Base-by-base conservation (phyloP, 2,888 invertebrate genomes). In the Hanleya hanleyi region DNA sequence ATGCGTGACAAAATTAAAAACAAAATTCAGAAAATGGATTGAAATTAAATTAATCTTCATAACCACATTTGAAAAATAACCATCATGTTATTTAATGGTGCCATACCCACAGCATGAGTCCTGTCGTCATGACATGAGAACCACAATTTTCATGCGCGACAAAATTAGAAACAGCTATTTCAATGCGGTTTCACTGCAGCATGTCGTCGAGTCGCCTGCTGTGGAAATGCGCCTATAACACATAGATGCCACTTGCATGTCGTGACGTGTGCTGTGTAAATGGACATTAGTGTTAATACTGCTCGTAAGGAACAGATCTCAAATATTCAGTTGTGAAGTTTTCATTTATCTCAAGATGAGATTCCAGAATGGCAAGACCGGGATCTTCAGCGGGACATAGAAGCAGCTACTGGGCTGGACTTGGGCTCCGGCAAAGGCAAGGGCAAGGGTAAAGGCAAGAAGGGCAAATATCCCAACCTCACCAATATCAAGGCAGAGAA, bases 291-390 rank as follows among this genome's bases (percentile, higher is more conserved):
- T 41, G n/a, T 15, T 41, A n/a, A n/a, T n/a, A n/a, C n/a, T n/a
- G n/a, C n/a, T n/a, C n/a, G n/a, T n/a, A n/a, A n/a, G n/a, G n/a
- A n/a, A n/a, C n/a, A n/a, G n/a, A n/a, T n/a, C n/a, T 5, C 47
- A 47, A 2, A 2, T 47, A 7, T 47, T 2, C 18, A 18, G 9
- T 41, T 12, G 9, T 37, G 41, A 3, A 5, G 12, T 41, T 1
- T 33, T 70, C 2, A 9, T 51, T 7, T 15, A 7, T 49, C 36
- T n/a, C 18, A 26, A 67, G 61, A 68, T 38, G 69, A 75, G 9
- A 35, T 76, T 4, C 77, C 82, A 18, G 92, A 92, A 41, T 93
- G 92, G 92, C 92, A 93, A 83, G 92, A 93, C 81, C 92, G 92
- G 36, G 88, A 89, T 66, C 87, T 93, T 37, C 88, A 92, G 37